Evolutionary conservation across 2,113 vertebrate genomes (phyloP).

Genomic region (Chlorodrepanis virens): DNA sequence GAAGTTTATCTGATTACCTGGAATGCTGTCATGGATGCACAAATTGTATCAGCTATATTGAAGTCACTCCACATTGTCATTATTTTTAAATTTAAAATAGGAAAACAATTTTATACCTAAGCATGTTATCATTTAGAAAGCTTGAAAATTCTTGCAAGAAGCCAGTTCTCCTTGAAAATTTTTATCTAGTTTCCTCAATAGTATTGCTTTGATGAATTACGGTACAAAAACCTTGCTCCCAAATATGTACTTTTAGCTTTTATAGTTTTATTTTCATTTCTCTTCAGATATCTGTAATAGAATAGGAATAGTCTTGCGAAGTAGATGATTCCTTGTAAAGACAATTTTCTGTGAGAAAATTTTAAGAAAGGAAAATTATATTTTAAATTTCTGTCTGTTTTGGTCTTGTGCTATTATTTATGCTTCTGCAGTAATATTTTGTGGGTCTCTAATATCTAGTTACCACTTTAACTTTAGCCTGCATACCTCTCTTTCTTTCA

Average conservation of each 20-base stretch:
- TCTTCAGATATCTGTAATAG: background rate
- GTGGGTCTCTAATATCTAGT: background rate
- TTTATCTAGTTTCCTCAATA: background rate
- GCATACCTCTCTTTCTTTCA: background rate
- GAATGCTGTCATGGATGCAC: background rate
- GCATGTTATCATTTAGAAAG: background rate
- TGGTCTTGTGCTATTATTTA: background rate
- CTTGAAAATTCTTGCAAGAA: background rate
- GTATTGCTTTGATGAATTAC: background rate
- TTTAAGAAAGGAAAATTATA: background rate
- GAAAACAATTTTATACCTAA: background rate
- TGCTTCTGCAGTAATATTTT: background rate
- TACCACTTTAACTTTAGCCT: background rate
- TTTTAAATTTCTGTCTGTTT: background rate
- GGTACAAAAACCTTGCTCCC: background rate
- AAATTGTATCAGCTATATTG: background rate
- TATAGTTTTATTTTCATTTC: background rate
- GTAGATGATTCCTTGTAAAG: background rate
- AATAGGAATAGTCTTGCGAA: background rate
- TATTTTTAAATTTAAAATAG: background rate
- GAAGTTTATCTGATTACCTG: background rate
- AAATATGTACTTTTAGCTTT: background rate
- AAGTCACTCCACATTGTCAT: background rate
- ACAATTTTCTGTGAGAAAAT: background rate
- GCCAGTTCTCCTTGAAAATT: background rate